phyloP scores from a whole-genome alignment of 2,888 invertebrate genomes.

The Trisateles emortualis region DNA sequence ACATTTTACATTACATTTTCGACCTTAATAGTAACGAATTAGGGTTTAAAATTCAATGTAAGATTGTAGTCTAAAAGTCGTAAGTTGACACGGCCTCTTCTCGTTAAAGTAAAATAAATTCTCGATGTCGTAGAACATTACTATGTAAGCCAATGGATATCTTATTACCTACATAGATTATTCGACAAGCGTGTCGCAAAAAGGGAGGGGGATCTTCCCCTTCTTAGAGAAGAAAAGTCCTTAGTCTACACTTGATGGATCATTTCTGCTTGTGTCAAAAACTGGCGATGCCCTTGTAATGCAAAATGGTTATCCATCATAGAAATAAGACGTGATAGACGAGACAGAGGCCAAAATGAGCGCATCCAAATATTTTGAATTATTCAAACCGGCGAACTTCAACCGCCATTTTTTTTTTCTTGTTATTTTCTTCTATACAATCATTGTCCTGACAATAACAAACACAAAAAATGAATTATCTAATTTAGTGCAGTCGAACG shows the following conservation, averaged over 20 bases:
- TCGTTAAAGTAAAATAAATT: slow-evolving; percentile 26
- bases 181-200: no score
- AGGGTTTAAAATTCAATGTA: slow-evolving; percentile 21
- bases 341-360: slow-evolving; percentile 1
- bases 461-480: no score
- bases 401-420: no score
- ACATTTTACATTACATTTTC: slow-evolving; percentile 13
- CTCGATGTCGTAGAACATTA: slow-evolving; percentile 28
- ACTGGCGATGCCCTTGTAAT: no score
- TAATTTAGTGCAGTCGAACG: no score
- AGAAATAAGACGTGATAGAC: not conserved
- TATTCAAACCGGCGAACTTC: no score
- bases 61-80: slow-evolving; percentile 16
- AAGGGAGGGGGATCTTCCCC: no score
- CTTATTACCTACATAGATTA: slow-evolving; percentile 16
- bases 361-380: slow-evolving; percentile 39
- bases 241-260: no score
- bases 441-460: no score
- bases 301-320: not conserved
- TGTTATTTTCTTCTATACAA: no score
- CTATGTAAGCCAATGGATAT: slow-evolving; percentile 6
- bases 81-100: slow-evolving; percentile 23
- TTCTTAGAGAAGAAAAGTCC: no score
- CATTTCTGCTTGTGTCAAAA: no score
- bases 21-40: slow-evolving; percentile 16